Evolutionary conservation across 2,113 vertebrate species (phyloP), one percentile per base, ranked within the genome.

Genomic region (Hemibagrus wyckioides): DNA sequence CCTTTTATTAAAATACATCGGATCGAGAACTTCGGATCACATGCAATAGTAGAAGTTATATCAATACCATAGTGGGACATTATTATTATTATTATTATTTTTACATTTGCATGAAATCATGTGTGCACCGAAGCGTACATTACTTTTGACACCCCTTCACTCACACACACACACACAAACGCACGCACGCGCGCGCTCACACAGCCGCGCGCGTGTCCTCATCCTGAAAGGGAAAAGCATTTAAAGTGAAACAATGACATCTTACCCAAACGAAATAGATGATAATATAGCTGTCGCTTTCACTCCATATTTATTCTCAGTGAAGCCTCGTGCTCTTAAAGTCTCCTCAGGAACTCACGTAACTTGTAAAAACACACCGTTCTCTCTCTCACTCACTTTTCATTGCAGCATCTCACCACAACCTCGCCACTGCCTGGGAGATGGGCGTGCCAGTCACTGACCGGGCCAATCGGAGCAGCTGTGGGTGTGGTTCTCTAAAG

Each of bases 191-290:
- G 5, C n/a, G n/a, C n/a, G 9, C 44, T 5, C 44, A 48, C 44
- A 48, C 44, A 48, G 9, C 5, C 44, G 44, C 44, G 44, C 44
- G 44, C 44, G 44, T 28, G 9, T 13, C 3, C 9, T 5, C 69
- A 76, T 28, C 11, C 23, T 48, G 21, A 36, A 71, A 39, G 6
- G 9, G 15, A 71, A 14, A 54, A 25, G 21, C 67, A 59, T 59
- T 76, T 2, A 44, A 5, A 71, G 44, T 67, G 11, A 14, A 88
- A 83, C n/a, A 73, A 69, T 61, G 48, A 59, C 54, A 88, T 87
- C 94, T 93, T 94, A 96, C 95, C 94, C 75, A 21, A 63, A 21
- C 86, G 82, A 81, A 87, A 54, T 8, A 48, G 28, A 15, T 30
- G 44, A 21, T 63, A 30, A 65, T 61, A 81, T n/a, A 82, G 77